Percentiles rank a stretch among this genome's conserved stretches.
Conservation (phyloP, 2,888 invertebrate species). For the Poecilus cupreus region DNA sequence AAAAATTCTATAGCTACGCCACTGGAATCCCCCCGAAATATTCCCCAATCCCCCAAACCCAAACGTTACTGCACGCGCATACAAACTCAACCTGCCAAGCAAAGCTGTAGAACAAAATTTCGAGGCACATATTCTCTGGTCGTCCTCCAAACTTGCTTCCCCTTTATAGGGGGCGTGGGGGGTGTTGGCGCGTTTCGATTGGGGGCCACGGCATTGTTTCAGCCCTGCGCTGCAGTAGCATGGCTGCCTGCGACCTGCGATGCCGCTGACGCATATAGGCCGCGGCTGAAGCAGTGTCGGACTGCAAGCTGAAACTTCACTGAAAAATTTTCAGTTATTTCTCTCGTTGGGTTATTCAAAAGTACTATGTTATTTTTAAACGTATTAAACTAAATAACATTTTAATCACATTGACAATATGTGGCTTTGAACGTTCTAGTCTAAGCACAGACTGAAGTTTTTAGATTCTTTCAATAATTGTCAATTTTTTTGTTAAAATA, state of each 20-base stretch:
- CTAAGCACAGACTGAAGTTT: no score
- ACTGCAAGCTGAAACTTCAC: no score
- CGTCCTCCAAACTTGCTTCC: constrained; percentile 9
- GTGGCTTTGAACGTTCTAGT: no score
- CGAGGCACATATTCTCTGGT: not conserved
- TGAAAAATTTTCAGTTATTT: no score
- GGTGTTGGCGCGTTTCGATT: not conserved
- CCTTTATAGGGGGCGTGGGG: not conserved
- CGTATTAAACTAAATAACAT: no score
- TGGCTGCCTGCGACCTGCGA: constrained; percentile 6
- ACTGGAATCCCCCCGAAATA: not conserved
- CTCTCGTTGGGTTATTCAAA: no score
- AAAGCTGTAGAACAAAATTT: constrained; percentile 9
- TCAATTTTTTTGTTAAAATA: no score
- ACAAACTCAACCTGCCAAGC: constrained; percentile 25
- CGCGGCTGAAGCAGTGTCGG: not conserved
- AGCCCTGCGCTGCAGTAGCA: constrained; percentile 10
- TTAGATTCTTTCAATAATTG: no score
- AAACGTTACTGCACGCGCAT: constrained; percentile 18
- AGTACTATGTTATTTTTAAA: no score
- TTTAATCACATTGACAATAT: no score
- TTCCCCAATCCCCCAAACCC: constrained; percentile 16
- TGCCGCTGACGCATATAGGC: constrained; percentile 27
- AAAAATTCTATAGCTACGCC: constrained; percentile 7
- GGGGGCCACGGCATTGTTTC: constrained; percentile 12